These are phyloP conservation scores for Lepidurus packardi DNA, from an alignment of 1,140 invertebrate species.

Conservation along the genomic window DNA sequence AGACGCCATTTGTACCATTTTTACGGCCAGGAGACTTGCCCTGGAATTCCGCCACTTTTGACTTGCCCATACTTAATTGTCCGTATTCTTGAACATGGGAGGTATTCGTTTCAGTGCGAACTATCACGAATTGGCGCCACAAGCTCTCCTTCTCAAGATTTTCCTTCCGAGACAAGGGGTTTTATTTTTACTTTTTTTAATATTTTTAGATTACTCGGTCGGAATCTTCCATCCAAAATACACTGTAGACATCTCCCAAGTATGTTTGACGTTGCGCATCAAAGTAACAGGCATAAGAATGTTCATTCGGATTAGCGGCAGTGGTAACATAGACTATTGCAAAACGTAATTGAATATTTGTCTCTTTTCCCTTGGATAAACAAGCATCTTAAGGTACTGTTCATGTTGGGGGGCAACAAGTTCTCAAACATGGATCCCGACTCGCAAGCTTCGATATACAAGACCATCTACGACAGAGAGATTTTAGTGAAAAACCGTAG, in stretches of 20 bases:
- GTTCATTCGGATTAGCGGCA: constrained; percentile 56
- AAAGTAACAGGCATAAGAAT: constrained; percentile 57
- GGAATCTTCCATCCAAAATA: constrained; percentile 63
- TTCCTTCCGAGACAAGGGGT: constrained; percentile 45
- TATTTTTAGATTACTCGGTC: constrained; percentile 47
- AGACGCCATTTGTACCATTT: constrained; percentile 4
- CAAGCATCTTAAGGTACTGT: constrained; percentile 46
- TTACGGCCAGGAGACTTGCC: constrained; percentile 38
- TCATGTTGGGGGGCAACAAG: constrained; percentile 51
- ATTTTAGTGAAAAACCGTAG: not conserved
- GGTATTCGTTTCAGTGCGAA: constrained; percentile 54
- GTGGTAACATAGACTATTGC: constrained; percentile 58
- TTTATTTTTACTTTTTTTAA: not conserved
- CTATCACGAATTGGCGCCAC: constrained; percentile 52
- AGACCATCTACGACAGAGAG: constrained; percentile 47
- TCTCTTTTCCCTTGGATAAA: constrained; percentile 21
- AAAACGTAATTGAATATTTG: constrained; percentile 35
- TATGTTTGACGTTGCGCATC: constrained; percentile 50
- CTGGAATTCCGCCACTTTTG: constrained; percentile 46
- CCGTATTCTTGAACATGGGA: constrained; percentile 58
- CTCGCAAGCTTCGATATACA: constrained; percentile 63
- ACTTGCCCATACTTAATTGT: constrained; percentile 46
- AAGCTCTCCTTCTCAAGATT: constrained; percentile 51
- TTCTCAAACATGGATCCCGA: constrained; percentile 62
- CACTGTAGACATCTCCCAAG: constrained; percentile 57